phyloP scores from a whole-genome alignment of 2,113 vertebrate genomes.

The Nasalis larvatus region DNA sequence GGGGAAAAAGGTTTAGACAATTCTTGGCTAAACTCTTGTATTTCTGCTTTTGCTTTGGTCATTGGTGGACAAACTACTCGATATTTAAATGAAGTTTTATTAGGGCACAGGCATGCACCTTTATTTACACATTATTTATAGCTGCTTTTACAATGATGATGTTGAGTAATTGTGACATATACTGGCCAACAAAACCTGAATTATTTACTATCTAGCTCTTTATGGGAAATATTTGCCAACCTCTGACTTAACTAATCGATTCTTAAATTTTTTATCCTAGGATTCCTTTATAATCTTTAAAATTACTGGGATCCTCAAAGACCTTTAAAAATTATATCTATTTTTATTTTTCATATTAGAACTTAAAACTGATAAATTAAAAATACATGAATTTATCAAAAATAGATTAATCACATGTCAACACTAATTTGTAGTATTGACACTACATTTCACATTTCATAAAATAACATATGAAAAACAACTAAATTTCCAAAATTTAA shows the following conservation, averaged over 20 bases:
- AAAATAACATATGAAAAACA: background rate
- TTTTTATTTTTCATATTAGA: background rate
- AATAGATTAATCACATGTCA: background rate
- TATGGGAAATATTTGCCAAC: background rate
- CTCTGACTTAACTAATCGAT: background rate
- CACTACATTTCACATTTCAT: too few relatives aligned
- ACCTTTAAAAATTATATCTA: background rate
- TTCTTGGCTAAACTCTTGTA: background rate
- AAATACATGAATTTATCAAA: background rate
- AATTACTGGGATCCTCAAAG: background rate
- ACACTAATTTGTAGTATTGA: background rate
- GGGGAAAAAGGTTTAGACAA: background rate
- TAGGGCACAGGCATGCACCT: background rate
- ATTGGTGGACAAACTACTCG: background rate
- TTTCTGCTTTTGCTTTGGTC: background rate
- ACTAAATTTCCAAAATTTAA: background rate
- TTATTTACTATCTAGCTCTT: background rate
- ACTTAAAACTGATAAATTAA: background rate
- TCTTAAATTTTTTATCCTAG: background rate
- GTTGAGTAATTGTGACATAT: background rate
- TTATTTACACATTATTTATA: background rate
- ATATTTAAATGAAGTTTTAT: background rate
- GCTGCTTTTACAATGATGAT: background rate
- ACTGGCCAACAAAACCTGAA: background rate
- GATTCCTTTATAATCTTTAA: background rate